Base-by-base conservation (phyloP, 2,888 invertebrate genomes). In the Strigamia crassipes region DNA sequence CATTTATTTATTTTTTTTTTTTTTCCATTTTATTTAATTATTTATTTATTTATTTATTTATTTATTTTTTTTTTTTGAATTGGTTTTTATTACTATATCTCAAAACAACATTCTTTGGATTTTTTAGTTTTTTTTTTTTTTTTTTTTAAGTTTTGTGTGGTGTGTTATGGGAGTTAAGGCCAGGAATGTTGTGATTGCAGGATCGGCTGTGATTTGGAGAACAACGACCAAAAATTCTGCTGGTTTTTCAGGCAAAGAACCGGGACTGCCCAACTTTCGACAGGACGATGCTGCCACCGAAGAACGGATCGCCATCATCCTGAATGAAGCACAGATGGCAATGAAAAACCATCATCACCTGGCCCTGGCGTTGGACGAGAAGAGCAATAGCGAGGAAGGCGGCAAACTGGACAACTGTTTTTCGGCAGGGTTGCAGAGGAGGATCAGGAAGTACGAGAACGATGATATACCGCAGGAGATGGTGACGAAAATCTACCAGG, bases 391-490 rank as follows among this genome's bases (percentile, higher is more conserved):
- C 78, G 81, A 81, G 46, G 82, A 83, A 27, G 46, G 27, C 15
- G 79, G 80, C 9, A 82, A 81, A 27, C 23, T 78, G 61, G 83
- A 83, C 38, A 41, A 27, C 42, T 38, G n/a, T 80, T 84, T 18
- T 73, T 78, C 31, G 38, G 38, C 79, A 27, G 46, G 79, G 38
- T 73, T 82, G n/a, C 81, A 73, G 86, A 90, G 93, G 87, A 91
- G 93, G 87, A 89, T 94, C 87, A 93, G 94, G 87, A 94, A 95
- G 86, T 95, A 95, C 89, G 94, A 95, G 88, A 95, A 95, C 89
- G 96, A 94, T 88, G 97, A 97, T 90, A 94, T 97, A 89, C 94
- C 97, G 56, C 97, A 97, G 87, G 98, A 99, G 87, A 96, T 97
- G 89, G 96, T 97, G 86, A 93, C 94, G 66, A 92, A 96, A 86